Conservation (phyloP, 2,888 invertebrate genomes). For the Lasioglossum marginatum region DNA sequence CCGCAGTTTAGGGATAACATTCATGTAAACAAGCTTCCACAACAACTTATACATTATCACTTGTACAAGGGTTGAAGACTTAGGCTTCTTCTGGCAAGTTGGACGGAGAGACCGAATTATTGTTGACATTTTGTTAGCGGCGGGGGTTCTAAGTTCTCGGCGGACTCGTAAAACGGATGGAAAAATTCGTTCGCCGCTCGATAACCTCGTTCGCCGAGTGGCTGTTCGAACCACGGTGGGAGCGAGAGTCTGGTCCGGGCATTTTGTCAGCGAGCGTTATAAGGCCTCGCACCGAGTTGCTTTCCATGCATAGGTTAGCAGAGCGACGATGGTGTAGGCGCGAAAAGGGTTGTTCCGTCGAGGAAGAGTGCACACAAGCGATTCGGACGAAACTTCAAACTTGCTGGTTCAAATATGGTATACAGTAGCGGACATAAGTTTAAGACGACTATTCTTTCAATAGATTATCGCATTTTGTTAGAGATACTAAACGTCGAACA, state of each 20-base stretch:
- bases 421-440: no score
- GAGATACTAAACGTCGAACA: no score
- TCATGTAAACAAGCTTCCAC: not conserved
- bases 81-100: not conserved
- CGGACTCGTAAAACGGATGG: not conserved
- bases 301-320: slow-evolving; percentile 80
- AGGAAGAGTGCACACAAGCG: slow-evolving; percentile 20
- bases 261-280: slow-evolving; percentile 61
- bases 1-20: no score
- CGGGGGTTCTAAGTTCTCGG: not conserved
- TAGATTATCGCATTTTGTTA: no score
- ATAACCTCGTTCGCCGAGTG: slow-evolving; percentile 39
- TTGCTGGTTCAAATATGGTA: no score
- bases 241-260: slow-evolving; percentile 10
- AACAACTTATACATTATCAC: not conserved
- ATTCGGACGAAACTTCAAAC: slow-evolving; percentile 25
- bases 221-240: slow-evolving; percentile 19
- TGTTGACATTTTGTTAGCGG: not conserved
- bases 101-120: not conserved
- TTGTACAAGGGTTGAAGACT: not conserved
- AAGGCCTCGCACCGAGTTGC: slow-evolving; percentile 49
- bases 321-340: slow-evolving; percentile 54
- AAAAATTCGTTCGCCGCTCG: slow-evolving; percentile 28
- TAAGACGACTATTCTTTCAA: no score
- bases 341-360: slow-evolving; percentile 56